Evolutionary conservation across 2,797 vertebrate species (phyloP).

Genomic region (Trachops cirrhosus): DNA sequence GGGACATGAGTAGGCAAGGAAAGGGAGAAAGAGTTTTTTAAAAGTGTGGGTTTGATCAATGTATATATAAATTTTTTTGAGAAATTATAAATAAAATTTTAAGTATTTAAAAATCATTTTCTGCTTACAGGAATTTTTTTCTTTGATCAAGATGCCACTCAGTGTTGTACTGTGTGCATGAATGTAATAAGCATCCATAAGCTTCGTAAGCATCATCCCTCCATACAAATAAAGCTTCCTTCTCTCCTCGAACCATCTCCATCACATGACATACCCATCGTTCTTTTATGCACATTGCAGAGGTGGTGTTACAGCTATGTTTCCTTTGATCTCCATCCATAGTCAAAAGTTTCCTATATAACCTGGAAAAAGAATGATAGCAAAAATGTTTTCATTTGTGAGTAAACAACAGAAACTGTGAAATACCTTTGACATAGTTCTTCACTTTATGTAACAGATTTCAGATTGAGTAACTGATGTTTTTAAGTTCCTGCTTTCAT

Average conservation of each 20-base stretch:
- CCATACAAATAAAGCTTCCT: not conserved
- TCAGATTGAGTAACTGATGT: not conserved
- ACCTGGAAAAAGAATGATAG: not conserved
- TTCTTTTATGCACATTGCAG: not conserved
- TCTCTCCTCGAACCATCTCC: not conserved
- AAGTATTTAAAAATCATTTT: not conserved
- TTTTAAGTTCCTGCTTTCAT: not conserved
- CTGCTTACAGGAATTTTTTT: not conserved
- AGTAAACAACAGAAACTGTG: not conserved
- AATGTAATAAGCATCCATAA: not conserved
- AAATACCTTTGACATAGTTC: not conserved
- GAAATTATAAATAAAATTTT: not conserved
- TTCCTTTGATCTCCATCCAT: not conserved
- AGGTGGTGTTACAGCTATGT: not conserved
- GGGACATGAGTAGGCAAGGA: not conserved
- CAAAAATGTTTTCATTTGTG: not conserved
- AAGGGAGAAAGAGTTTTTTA: not conserved
- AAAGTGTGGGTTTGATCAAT: not conserved
- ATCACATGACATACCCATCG: not conserved
- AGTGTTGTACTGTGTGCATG: too few species aligned
- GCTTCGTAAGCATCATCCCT: not conserved
- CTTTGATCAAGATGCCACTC: not conserved
- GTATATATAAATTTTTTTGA: not conserved
- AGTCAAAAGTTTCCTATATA: not conserved
- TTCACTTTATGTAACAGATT: not conserved